Evolutionary conservation across 2,888 invertebrate species (phyloP).

Genomic region (Sceliomorpha sp.): DNA sequence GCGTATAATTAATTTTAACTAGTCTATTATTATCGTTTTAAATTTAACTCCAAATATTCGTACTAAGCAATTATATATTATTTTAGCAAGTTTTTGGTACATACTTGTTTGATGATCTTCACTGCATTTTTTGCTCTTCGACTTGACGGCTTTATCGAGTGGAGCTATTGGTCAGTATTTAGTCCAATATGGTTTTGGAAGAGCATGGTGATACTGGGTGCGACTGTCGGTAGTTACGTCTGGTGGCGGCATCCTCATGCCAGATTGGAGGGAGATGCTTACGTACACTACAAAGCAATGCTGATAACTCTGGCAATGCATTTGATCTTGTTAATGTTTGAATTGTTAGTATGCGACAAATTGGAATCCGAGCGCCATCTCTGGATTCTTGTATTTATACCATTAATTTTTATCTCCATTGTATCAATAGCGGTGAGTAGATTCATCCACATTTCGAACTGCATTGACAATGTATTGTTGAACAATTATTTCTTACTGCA

Average conservation of each 20-base stretch:
- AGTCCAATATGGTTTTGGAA: constrained; percentile 99
- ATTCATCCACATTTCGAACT: constrained; percentile 5
- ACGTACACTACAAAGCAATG: constrained; percentile 99
- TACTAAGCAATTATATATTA: too few relatives aligned
- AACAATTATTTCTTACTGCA: too few relatives aligned
- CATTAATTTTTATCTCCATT: constrained; percentile 98
- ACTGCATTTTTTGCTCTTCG: constrained; percentile 94
- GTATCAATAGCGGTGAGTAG: constrained; percentile 95
- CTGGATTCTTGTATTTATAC: constrained; percentile 96
- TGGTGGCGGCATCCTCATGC: constrained; percentile 99
- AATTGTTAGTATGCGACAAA: constrained; percentile 97
- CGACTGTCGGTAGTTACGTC: constrained; percentile 94
- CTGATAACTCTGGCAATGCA: constrained; percentile 96
- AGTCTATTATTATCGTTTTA: too few relatives aligned
- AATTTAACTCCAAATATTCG: too few relatives aligned
- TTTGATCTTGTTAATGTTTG: constrained; percentile 96
- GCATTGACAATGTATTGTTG: too few relatives aligned
- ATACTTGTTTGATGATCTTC: constrained; percentile 94
- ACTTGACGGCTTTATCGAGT: constrained; percentile 92
- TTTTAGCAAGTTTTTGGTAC: constrained; percentile 98
- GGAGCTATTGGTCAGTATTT: constrained; percentile 98
- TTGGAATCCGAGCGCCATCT: constrained; percentile 91
- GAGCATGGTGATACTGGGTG: constrained; percentile 92
- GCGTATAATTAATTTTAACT: too few relatives aligned
- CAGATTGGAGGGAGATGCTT: constrained; percentile 96